Percentiles rank a stretch among this genome's conserved stretches.
These are phyloP conservation scores for Cardinalis cardinalis DNA, from an alignment of 2,113 vertebrate genomes.

Conservation along the genomic window DNA sequence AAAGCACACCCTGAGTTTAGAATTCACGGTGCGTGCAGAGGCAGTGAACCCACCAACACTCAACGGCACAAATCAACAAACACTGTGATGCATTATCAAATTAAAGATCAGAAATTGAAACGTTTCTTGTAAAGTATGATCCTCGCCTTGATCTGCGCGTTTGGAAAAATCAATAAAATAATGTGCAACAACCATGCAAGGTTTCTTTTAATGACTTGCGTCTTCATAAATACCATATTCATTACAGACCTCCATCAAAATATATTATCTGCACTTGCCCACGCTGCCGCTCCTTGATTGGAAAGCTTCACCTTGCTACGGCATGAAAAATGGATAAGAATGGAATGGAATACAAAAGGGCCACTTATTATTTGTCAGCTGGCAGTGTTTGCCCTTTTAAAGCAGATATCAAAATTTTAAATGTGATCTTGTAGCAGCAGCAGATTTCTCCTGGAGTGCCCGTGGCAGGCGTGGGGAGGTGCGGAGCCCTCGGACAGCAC, in stretches of 20 bases:
- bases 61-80: conserved; percentile 10
- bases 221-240: conserved; percentile 68
- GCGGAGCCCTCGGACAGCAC: background rate
- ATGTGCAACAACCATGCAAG: conserved; percentile 40
- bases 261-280: conserved; percentile 52
- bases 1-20: background rate
- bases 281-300: conserved; percentile 48
- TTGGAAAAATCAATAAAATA: conserved; percentile 60
- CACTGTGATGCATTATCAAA: background rate
- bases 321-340: conserved; percentile 54
- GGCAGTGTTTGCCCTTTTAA: conserved; percentile 3
- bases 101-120: conserved; percentile 50
- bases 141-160: conserved; percentile 23
- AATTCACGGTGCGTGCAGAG: background rate
- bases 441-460: background rate
- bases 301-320: conserved; percentile 61
- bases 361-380: background rate
- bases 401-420: conserved; percentile 4
- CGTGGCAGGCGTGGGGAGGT: background rate
- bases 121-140: conserved; percentile 18
- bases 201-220: conserved; percentile 59
- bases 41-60: background rate
- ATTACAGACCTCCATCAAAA: conserved; percentile 61
- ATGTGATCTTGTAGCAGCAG: background rate
- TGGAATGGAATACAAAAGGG: conserved; percentile 38